Base-by-base conservation (phyloP, 2,888 invertebrate genomes). In the Phortica okadai region DNA sequence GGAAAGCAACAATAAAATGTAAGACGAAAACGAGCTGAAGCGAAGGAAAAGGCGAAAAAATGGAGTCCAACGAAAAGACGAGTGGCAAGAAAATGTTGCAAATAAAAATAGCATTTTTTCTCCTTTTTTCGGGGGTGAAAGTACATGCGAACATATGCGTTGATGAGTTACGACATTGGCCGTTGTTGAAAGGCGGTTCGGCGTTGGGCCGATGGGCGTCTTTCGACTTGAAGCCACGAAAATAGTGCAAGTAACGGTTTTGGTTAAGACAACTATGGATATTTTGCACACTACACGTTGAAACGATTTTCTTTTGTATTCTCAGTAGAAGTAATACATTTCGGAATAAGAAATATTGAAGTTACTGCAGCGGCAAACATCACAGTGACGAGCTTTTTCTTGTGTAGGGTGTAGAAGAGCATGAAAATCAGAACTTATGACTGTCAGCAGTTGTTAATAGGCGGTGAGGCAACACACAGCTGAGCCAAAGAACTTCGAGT, bases 381-480 rank as follows among this genome's bases (percentile, higher is more conserved):
- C 50, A 50, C 8, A 50, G 1, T 14, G 14, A 50, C 50, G 10
- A 3, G 14, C 21, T 14, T 2, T 50, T 50, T 50, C 50, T 50
- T 50, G 3, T 42, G 67, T 14, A 67, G 67, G 44, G 67, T 16
- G 42, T 16, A n/a, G 85, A 87, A 85, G 85, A 86, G 87, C 84
- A 83, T 85, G 87, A 86, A 88, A 87, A 87, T 87, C 86, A 85
- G 84, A 88, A 88, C 86, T 85, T 85, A 85, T 88, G 87, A 84
- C 86, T 87, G 88, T 78, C 86, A 84, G 84, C 88, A 85, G 88
- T 42, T 2, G 41, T 14, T 11, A 44, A 21, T 14, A 44, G 67
- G 50, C 50, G 6, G 88, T 87, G 88, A 88, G 88, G 87, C 87
- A 85, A 83, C 82, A 33, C 33, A 33, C 33, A 84, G 88, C 87